Percentiles rank a stretch among this genome's conserved stretches.
Evolutionary conservation across 2,888 invertebrate species (phyloP).

Genomic region (Liodrosophila aerea): DNA sequence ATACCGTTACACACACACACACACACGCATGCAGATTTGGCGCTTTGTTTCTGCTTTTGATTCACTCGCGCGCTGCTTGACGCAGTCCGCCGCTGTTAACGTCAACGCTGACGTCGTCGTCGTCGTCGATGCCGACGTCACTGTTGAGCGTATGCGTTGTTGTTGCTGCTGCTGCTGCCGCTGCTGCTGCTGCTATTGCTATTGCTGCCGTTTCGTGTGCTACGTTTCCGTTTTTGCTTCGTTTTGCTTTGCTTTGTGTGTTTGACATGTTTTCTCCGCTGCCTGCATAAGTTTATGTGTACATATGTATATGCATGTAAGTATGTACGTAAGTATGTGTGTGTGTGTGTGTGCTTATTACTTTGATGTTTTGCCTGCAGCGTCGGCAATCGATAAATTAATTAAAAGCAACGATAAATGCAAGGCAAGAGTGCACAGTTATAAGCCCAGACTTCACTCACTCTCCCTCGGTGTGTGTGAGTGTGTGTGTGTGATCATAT

Average conservation of each 20-base stretch:
- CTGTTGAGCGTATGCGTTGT: not conserved
- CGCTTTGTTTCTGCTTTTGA: conserved; percentile 46
- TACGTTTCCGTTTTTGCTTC: conserved; percentile 56
- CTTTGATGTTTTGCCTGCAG: conserved; percentile 47
- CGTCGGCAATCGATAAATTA: conserved; percentile 63
- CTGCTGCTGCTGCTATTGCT: conserved; percentile 15
- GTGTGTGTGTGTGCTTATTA: conserved; percentile 49
- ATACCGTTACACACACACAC: conserved; percentile 45
- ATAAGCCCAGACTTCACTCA: conserved; percentile 4
- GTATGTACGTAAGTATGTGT: too few species aligned
- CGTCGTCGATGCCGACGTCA: conserved; percentile 4
- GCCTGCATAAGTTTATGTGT: conserved; percentile 28
- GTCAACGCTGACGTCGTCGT: conserved; percentile 3
- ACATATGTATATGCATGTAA: conserved; percentile 2
- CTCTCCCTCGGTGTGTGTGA: too few species aligned
- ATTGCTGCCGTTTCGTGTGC: conserved; percentile 41
- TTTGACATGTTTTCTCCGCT: conserved; percentile 64
- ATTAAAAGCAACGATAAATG: conserved; percentile 50
- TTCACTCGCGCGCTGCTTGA: conserved; percentile 44
- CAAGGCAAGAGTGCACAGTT: conserved; percentile 20
- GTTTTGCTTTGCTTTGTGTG: conserved; percentile 57
- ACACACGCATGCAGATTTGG: conserved; percentile 9
- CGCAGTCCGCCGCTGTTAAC: not conserved
- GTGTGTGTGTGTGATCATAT: too few species aligned
- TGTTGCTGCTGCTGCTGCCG: conserved; percentile 5